A percentile compares a stretch with the other conserved stretches of the same genome.
Conservation (phyloP, 2,113 vertebrate genomes). For the Nerophis ophidion region DNA sequence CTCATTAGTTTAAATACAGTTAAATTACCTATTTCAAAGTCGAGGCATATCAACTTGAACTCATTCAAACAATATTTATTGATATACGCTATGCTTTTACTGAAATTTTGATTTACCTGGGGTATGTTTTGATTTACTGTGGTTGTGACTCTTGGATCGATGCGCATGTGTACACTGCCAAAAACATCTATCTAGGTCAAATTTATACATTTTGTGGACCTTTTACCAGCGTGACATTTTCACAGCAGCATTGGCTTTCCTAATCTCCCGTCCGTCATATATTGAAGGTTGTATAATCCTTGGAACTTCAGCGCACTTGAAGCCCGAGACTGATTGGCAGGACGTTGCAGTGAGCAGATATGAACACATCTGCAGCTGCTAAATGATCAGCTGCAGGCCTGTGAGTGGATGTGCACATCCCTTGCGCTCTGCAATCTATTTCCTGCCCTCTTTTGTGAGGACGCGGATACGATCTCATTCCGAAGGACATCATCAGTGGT, state of each 20-base stretch:
- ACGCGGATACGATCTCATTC: constrained; percentile 20
- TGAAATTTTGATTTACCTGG: too few species aligned
- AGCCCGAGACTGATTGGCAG: constrained; percentile 32
- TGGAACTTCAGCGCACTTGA: constrained; percentile 39
- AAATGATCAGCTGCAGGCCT: constrained; percentile 33
- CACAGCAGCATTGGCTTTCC: constrained; percentile 20
- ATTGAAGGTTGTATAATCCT: constrained; percentile 46
- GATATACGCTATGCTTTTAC: too few species aligned
- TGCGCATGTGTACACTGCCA: too few species aligned
- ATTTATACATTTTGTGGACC: constrained; percentile 32
- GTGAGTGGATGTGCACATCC: constrained; percentile 9
- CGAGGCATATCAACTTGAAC: too few species aligned
- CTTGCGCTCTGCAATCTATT: constrained; percentile 13
- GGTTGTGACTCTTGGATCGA: too few species aligned
- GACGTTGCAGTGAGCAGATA: constrained; percentile 46
- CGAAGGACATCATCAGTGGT: constrained; percentile 27
- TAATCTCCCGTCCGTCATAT: constrained; percentile 36
- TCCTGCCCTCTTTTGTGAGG: constrained; percentile 15
- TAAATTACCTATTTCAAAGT: too few species aligned
- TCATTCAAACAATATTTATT: too few species aligned
- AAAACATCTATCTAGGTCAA: neutral
- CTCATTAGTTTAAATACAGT: too few species aligned
- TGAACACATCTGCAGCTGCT: constrained; percentile 31
- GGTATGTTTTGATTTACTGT: too few species aligned
- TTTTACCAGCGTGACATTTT: constrained; percentile 40